These are phyloP conservation scores for Camponotus fellah DNA, from an alignment of 2,888 invertebrate genomes.

Conservation along the genomic window DNA sequence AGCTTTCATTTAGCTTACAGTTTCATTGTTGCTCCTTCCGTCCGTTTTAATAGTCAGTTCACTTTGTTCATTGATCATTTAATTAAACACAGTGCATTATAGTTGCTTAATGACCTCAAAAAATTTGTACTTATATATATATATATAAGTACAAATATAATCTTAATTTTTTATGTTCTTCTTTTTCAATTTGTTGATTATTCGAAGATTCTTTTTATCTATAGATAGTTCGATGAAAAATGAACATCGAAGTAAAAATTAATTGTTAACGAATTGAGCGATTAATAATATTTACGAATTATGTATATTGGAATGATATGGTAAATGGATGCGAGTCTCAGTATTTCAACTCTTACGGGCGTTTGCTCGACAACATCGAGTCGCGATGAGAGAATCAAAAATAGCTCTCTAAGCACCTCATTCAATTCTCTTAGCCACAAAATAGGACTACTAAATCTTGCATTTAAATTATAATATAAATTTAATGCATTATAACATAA, in stretches of 20 bases:
- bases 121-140: neutral
- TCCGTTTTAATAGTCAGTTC: neutral
- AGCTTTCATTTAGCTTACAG: conserved; percentile 17
- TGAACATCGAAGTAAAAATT: neutral
- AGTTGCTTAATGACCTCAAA: conserved; percentile 14
- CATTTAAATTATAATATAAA: neutral
- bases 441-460: neutral
- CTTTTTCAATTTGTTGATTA: neutral
- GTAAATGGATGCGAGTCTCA: neutral
- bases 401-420: conserved; percentile 22
- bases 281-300: conserved; percentile 35
- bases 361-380: neutral
- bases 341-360: neutral
- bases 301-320: neutral
- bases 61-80: neutral
- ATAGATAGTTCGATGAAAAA: neutral
- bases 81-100: conserved; percentile 25
- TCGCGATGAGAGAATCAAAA: conserved; percentile 10
- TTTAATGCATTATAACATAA: too few species aligned
- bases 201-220: neutral
- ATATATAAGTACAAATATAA: neutral
- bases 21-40: conserved; percentile 26
- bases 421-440: neutral
- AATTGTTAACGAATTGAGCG: neutral
- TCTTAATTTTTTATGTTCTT: neutral